These are phyloP conservation scores for Hucho hucho DNA, from an alignment of 2,113 vertebrate species.

Conservation along the genomic window DNA sequence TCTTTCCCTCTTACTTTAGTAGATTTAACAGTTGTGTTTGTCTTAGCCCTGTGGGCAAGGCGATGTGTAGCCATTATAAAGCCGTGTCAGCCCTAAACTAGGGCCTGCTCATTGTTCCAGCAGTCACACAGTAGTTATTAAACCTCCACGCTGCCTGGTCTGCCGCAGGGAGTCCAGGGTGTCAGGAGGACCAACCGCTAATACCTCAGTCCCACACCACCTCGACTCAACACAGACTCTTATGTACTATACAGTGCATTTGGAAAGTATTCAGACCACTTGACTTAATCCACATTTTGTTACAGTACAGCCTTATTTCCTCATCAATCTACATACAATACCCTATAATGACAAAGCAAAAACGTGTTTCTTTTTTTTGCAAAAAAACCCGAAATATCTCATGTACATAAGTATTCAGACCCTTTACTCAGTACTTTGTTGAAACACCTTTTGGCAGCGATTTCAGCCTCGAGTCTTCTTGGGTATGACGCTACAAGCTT, in stretches of 20 bases:
- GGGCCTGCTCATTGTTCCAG: slow-evolving; percentile 61
- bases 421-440: too few species aligned
- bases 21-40: slow-evolving; percentile 61
- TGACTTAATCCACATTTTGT: too few species aligned
- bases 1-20: slow-evolving; percentile 25
- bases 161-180: slow-evolving; percentile 41
- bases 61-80: slow-evolving; percentile 58
- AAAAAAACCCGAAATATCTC: too few species aligned
- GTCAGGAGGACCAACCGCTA: slow-evolving; percentile 23
- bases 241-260: not conserved
- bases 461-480: too few species aligned
- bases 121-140: slow-evolving; percentile 63
- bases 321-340: too few species aligned
- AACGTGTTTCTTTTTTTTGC: too few species aligned
- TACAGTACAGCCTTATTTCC: too few species aligned
- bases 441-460: too few species aligned
- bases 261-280: too few species aligned
- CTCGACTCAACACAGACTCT: not conserved
- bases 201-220: slow-evolving; percentile 8
- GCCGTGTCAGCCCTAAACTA: slow-evolving; percentile 60
- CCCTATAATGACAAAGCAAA: too few species aligned
- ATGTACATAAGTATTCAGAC: too few species aligned
- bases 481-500: too few species aligned
- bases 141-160: slow-evolving; percentile 33
- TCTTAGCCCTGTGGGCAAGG: slow-evolving; percentile 57